Base-by-base conservation (phyloP, 2,888 invertebrate species). In the Lottia gigantea region DNA sequence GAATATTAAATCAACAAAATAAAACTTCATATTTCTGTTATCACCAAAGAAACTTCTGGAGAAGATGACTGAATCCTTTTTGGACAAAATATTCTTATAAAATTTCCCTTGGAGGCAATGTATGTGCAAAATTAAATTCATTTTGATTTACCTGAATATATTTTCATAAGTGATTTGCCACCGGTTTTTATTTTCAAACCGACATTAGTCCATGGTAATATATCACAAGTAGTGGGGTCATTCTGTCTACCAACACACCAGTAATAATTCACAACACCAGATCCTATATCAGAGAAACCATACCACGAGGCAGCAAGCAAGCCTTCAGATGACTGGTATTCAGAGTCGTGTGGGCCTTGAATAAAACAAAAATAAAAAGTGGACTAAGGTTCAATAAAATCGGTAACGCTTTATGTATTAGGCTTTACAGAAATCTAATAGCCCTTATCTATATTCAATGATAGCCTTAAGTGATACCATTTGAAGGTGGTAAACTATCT, bases 391-490 rank as follows among this genome's bases (percentile, higher is more conserved):
- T 6, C 31, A 31, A 31, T 4, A 31, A 31, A 31, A 31, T n/a
- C n/a, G n/a, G n/a, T n/a, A n/a, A n/a, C n/a, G n/a, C n/a, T n/a
- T n/a, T n/a, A n/a, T n/a, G n/a, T n/a, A n/a, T n/a, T n/a, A n/a
- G n/a, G n/a, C n/a, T 2, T 4, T 31, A 31, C 31, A 31, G 2
- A 31, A 2, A 31, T 31, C 31, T 2, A 4, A 6, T 31, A 31
- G 31, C 2, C 31, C 2, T 4, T 31, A 31, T n/a, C n/a, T n/a
- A n/a, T n/a, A n/a, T n/a, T n/a, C n/a, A n/a, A 68, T 74, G n/a
- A n/a, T n/a, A n/a, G n/a, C n/a, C 74, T 14, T 65, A 46, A 14
- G 67, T 66, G 3, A 64, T 67, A 4, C 74, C 74, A 15, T 65
- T 6, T 6, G 62, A n/a, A n/a, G 76, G 76, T 26, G 71, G 69